These are phyloP conservation scores for Cephus runcator DNA, from an alignment of 2,888 invertebrate genomes.

Conservation along the genomic window DNA sequence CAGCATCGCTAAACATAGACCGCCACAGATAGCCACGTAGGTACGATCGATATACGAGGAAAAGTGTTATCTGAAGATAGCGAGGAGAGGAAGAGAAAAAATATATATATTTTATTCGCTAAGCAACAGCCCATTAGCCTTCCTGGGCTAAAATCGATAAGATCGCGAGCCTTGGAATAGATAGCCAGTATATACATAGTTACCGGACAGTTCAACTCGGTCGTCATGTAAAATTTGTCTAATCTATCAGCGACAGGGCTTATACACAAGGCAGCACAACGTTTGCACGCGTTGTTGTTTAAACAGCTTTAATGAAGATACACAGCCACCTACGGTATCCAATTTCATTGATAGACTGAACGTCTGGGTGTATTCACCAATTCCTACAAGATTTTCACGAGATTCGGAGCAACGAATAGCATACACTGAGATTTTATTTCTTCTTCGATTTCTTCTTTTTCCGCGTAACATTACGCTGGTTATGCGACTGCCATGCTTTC, in stretches of 20 bases:
- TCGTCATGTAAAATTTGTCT: background rate
- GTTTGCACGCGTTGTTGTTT: background rate
- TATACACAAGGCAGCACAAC: background rate
- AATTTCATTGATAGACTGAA: background rate
- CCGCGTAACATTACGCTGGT: conserved; percentile 33
- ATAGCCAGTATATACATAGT: background rate
- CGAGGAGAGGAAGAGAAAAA: background rate
- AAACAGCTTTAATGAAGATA: background rate
- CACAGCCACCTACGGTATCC: background rate
- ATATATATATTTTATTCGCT: background rate
- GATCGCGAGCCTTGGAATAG: background rate
- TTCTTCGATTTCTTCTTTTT: conserved; percentile 47
- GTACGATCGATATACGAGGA: conserved; percentile 8
- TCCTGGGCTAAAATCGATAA: background rate
- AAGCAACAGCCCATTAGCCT: background rate
- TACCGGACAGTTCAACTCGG: background rate
- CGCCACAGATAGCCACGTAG: background rate
- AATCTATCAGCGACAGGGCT: background rate
- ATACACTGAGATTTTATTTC: conserved; percentile 24
- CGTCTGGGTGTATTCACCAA: background rate
- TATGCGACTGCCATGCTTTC: conserved; percentile 48
- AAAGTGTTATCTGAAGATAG: conserved; percentile 7
- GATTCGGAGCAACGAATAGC: background rate
- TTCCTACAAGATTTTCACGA: background rate
- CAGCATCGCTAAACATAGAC: conserved; percentile 8